These are phyloP conservation scores for Baronia brevicornis DNA, from an alignment of 2,888 invertebrate species.

Conservation along the genomic window DNA sequence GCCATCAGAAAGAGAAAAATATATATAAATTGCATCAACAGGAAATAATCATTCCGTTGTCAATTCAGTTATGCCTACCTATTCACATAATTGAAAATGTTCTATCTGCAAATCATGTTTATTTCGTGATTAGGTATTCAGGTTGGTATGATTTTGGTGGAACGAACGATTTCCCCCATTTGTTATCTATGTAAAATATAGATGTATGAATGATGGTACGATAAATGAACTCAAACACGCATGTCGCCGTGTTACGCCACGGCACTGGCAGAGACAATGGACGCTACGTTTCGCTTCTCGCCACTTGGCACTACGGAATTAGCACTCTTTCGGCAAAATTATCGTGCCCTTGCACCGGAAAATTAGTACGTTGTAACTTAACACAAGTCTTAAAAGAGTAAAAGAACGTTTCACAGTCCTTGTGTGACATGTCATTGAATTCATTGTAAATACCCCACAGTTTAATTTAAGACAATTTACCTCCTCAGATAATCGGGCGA, in stretches of 20 bases:
- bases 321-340: constrained; percentile 54
- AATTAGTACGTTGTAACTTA: constrained; percentile 27
- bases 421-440: constrained; percentile 2
- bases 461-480: too few relatives aligned
- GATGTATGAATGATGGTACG: constrained; percentile 31
- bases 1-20: constrained; percentile 40
- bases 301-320: constrained; percentile 43
- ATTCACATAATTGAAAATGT: constrained; percentile 58
- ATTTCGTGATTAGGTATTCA: constrained; percentile 64
- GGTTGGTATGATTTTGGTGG: constrained; percentile 50
- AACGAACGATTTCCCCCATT: constrained; percentile 52
- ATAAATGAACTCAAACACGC: constrained; percentile 66
- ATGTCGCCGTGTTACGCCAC: constrained; percentile 66
- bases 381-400: too few relatives aligned
- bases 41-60: constrained; percentile 63
- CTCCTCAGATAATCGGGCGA: too few relatives aligned
- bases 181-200: constrained; percentile 27
- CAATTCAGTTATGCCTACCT: constrained; percentile 50
- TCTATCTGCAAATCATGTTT: constrained; percentile 56
- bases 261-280: constrained; percentile 45
- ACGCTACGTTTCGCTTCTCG: constrained; percentile 33
- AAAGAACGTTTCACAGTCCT: too few relatives aligned
- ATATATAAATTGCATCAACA: constrained; percentile 40
- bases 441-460: too few relatives aligned
- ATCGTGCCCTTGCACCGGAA: constrained; percentile 42